Percentiles rank a stretch among this genome's conserved stretches.
These are phyloP conservation scores for Lacerta viridis DNA, from an alignment of 2,797 vertebrate genomes.

Conservation along the genomic window DNA sequence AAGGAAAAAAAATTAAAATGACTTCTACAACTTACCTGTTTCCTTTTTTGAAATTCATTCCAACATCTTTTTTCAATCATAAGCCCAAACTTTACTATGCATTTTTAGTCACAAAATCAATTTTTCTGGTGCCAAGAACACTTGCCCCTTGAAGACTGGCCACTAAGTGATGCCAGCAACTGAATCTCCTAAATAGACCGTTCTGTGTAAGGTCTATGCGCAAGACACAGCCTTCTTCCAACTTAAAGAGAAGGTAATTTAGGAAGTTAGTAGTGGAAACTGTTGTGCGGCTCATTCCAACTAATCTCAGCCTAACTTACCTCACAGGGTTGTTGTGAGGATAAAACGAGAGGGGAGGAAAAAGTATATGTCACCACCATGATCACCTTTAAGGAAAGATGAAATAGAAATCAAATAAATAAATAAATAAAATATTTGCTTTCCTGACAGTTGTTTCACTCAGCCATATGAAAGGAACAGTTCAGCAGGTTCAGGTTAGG, in stretches of 20 bases:
- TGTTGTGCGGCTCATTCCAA: background rate
- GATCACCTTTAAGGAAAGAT: background rate
- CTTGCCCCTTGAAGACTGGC: background rate
- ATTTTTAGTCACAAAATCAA: background rate
- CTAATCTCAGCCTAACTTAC: background rate
- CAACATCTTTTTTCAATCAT: background rate
- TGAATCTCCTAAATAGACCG: too few species aligned
- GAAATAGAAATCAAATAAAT: background rate
- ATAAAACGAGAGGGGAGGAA: too few species aligned
- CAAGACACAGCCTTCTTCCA: background rate
- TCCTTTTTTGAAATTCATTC: background rate
- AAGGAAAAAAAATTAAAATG: background rate
- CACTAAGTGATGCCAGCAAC: background rate
- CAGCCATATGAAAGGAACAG: background rate
- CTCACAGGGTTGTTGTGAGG: too few species aligned
- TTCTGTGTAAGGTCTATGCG: too few species aligned
- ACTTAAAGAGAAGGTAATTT: background rate
- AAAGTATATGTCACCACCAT: too few species aligned
- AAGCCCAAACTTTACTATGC: background rate
- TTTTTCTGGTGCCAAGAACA: background rate
- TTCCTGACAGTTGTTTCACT: background rate
- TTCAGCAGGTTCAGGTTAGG: background rate
- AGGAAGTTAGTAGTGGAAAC: background rate
- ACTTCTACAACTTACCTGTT: background rate
- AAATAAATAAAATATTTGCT: background rate